Evolutionary conservation across 2,888 invertebrate genomes (phyloP), one percentile per base, ranked within the genome.

Genomic region (Caenorhabditis sp.): DNA sequence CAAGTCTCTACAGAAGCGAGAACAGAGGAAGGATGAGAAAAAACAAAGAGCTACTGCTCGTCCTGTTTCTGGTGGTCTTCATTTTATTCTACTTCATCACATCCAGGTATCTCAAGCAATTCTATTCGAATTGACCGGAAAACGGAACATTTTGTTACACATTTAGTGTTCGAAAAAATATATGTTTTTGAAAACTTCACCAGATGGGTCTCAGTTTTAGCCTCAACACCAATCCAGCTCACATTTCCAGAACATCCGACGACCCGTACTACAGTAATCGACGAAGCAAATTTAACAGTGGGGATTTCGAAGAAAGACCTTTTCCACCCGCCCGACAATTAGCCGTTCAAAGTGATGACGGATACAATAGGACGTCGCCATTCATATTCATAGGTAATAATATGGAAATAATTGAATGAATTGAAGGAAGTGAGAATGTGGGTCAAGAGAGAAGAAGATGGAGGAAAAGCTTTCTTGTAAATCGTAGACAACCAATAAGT

Each of bases 331-430:
- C 41, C 35, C 12, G 44, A 49, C 49, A 73, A 79, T 64, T 69
- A 80, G 63, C 58, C 56, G 72, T 76, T 14, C 41, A 44, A 41
- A 26, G 64, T 22, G 51, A 66, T 58, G 44, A 59, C 58, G 82
- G 54, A 49, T 82, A 74, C 64, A 79, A 82, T 79, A 56, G 73
- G 26, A 54, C 82, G 64, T 82, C 82, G 38, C 82, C 82, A 1
- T 82, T 69, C 56, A 82, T 82, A 66, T 82, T 82, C 73, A 79
- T 82, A 38, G 82, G 82, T 77, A 63, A 70, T 58, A 47, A 75
- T 22, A 47, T 24, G 69, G 26, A 26, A 24, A 38, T 35, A 14
- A 14, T 44, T 47, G 28, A 28, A 49, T 16, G n/a, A 38, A 35
- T 51, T 38, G 54, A 47, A 61, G 4, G 19, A 7, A 58, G 19